phyloP scores from a whole-genome alignment of 1,140 invertebrate genomes.

The Scaptomyza hsui region DNA sequence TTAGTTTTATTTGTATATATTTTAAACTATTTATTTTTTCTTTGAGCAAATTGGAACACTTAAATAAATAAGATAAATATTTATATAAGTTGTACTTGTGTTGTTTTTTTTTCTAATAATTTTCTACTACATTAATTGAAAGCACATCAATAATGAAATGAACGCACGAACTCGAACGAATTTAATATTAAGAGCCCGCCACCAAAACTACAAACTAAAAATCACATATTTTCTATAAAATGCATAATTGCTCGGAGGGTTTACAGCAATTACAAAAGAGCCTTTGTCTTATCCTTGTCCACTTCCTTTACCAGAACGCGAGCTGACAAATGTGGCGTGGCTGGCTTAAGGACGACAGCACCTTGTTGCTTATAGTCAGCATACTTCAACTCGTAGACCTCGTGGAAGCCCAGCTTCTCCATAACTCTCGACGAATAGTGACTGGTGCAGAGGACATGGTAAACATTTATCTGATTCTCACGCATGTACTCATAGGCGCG shows the following conservation, averaged over 20 bases:
- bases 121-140: conserved; percentile 52
- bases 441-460: conserved; percentile 87
- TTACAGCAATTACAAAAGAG: conserved; percentile 22
- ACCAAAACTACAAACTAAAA: conserved; percentile 76
- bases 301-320: conserved; percentile 85
- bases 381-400: conserved; percentile 87
- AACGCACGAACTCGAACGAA: conserved; percentile 8
- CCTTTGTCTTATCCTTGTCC: conserved; percentile 25
- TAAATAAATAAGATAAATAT: conserved; percentile 63
- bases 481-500: conserved; percentile 84
- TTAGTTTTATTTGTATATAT: conserved; percentile 25
- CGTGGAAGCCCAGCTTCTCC: conserved; percentile 87
- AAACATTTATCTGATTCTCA: conserved; percentile 67
- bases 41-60: conserved; percentile 67
- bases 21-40: conserved; percentile 15
- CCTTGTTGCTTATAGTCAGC: conserved; percentile 87
- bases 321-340: conserved; percentile 85
- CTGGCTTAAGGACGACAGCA: conserved; percentile 86
- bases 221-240: conserved; percentile 68
- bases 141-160: conserved; percentile 27
- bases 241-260: conserved; percentile 22
- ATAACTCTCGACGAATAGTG: conserved; percentile 89
- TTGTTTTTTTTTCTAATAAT: conserved; percentile 19
- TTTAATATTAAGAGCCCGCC: conserved; percentile 52
- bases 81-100: conserved; percentile 55